Evolutionary conservation across 2,888 invertebrate species (phyloP).

Genomic region (Euzetes globulus): DNA sequence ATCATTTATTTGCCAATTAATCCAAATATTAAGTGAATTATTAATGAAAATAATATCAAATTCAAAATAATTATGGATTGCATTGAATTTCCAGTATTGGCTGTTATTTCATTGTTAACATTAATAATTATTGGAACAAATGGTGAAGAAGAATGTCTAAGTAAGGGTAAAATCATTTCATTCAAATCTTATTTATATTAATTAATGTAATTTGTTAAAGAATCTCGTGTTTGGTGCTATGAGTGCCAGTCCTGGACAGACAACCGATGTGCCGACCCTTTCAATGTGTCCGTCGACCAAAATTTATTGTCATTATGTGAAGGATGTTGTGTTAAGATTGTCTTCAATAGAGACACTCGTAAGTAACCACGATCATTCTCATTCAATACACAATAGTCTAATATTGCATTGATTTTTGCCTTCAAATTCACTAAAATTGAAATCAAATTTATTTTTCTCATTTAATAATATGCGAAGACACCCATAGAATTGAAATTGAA

Average conservation of each 20-base stretch:
- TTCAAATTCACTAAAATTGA: too few relatives aligned
- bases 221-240: constrained; percentile 57
- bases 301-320: constrained; percentile 62
- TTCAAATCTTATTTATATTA: background rate
- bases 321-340: constrained; percentile 93
- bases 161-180: constrained; percentile 37
- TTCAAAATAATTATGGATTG: background rate
- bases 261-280: constrained; percentile 79
- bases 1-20: background rate
- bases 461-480: too few relatives aligned
- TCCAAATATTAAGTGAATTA: background rate
- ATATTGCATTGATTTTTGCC: too few relatives aligned
- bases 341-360: constrained; percentile 81
- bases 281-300: constrained; percentile 81
- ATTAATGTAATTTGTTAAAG: constrained; percentile 32
- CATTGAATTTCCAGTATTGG: constrained; percentile 1
- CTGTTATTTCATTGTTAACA: constrained; percentile 15
- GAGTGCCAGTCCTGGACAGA: constrained; percentile 91
- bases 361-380: constrained; percentile 54
- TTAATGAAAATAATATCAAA: background rate
- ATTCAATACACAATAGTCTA: too few relatives aligned
- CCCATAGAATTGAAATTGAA: too few relatives aligned
- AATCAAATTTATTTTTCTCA: too few relatives aligned
- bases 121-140: constrained; percentile 6
- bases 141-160: constrained; percentile 41